Evolutionary conservation across 1,140 invertebrate genomes (phyloP), one percentile per base, ranked within the genome.

Genomic region (Sitophilus oryzae): DNA sequence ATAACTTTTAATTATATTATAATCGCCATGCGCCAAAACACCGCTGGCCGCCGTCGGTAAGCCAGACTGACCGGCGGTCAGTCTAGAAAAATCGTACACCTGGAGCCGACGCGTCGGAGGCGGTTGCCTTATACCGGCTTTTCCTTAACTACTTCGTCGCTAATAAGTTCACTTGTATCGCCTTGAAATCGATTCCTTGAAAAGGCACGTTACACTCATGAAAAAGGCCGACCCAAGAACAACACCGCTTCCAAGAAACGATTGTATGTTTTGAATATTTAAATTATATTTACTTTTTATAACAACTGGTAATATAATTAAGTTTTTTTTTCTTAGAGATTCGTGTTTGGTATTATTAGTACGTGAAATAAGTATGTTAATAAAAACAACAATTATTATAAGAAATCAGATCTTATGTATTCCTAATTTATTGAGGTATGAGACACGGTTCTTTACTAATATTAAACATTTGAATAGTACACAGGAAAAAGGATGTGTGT

Each of bases 11-110:
- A 11, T 30, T 30, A 6, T 30, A 37, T 36, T 14, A 41, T 41
- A 51, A 51, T 51, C 38, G 48, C 41, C 48, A 51, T 51, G 48
- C 48, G 48, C 25, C 48, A 42, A 25, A 8, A 30, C 5, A 6
- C 25, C 25, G 11, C n/a, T n/a, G n/a, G n/a, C n/a, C n/a, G 25
- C 5, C 25, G 41, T 18, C 21, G 36, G 19, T 11, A 11, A 19
- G 38, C 9, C 34, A 48, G 46, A 16, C 34, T 46, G 51, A 23
- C 41, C 51, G 15, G 11, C 41, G 51, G 51, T 53, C 51, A 53
- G 51, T 53, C 15, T 18, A 22, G 35, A 49, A 11, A 49, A 21
- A 6, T 5, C 30, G 9, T 4, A 15, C 10, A 20, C 22, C 10
- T 1, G 16, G 18, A 19, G 14, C n/a, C 30, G 30, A 49, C 47